Evolutionary conservation across 2,888 invertebrate species (phyloP).

Genomic region (Apamea monoglypha): DNA sequence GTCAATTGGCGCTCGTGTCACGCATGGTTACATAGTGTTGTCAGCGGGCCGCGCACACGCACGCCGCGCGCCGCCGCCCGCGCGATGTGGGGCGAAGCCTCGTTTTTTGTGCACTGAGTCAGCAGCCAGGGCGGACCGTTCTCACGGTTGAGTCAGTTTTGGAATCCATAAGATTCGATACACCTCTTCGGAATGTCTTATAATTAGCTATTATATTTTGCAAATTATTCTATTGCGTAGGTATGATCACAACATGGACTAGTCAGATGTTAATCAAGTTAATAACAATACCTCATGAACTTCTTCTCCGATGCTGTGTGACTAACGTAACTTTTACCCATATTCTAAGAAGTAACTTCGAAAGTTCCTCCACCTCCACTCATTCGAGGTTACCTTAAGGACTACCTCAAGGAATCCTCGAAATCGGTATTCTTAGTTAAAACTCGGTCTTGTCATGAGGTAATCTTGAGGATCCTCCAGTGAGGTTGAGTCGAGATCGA

Average conservation of each 20-base stretch:
- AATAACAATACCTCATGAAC: neutral
- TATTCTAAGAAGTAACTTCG: too few relatives aligned
- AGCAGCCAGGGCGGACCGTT: conserved; percentile 31
- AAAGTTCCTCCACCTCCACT: too few relatives aligned
- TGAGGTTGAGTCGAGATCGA: too few relatives aligned
- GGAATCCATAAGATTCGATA: conserved; percentile 23
- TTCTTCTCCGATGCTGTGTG: neutral
- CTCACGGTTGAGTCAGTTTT: conserved; percentile 37
- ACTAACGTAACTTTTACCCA: neutral
- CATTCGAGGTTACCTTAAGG: too few relatives aligned
- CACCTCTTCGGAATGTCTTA: neutral
- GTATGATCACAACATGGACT: neutral
- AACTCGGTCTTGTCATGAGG: too few relatives aligned
- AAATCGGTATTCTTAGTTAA: too few relatives aligned
- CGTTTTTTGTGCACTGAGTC: conserved; percentile 53
- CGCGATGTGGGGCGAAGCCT: neutral
- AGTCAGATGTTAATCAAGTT: neutral
- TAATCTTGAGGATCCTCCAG: too few relatives aligned
- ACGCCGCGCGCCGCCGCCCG: neutral
- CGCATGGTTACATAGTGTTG: neutral
- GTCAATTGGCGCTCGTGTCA: conserved; percentile 1
- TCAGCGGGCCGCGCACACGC: neutral
- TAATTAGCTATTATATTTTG: neutral
- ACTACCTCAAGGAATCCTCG: too few relatives aligned
- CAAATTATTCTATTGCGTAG: neutral